These are phyloP conservation scores for Metellina segmentata DNA, from an alignment of 2,888 invertebrate species.

Conservation along the genomic window DNA sequence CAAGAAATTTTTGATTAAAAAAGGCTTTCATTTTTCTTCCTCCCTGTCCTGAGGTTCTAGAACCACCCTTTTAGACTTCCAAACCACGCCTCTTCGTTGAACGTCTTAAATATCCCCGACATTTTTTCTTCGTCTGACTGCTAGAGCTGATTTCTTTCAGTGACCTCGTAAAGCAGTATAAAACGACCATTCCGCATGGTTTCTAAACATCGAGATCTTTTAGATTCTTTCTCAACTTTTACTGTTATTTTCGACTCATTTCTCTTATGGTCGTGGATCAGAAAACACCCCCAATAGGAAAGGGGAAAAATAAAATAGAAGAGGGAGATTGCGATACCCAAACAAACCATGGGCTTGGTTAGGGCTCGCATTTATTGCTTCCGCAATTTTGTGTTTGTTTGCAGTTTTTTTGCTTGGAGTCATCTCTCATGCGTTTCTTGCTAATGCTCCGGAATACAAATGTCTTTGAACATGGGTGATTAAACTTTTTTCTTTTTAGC, in stretches of 20 bases:
- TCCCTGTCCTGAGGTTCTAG: not conserved
- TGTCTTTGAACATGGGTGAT: conserved; percentile 24
- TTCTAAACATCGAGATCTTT: conserved; percentile 52
- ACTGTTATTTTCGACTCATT: conserved; percentile 57
- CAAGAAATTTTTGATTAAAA: conserved; percentile 5
- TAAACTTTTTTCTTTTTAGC: conserved; percentile 15
- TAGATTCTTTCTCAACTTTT: conserved; percentile 53
- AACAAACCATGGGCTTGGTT: conserved; percentile 33
- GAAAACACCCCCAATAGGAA: conserved; percentile 5
- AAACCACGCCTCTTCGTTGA: conserved; percentile 11
- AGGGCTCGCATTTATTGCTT: conserved; percentile 51
- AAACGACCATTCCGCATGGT: conserved; percentile 65
- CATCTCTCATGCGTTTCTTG: conserved; percentile 27
- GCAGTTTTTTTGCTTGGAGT: conserved; percentile 9
- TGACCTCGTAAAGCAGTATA: conserved; percentile 58
- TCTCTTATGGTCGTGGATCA: conserved; percentile 44
- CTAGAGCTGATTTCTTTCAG: conserved; percentile 14
- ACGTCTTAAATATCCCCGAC: conserved; percentile 16
- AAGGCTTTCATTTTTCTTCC: conserved; percentile 2
- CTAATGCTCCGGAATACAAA: conserved; percentile 40
- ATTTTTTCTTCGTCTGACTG: conserved; percentile 8
- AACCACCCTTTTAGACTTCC: conserved; percentile 12
- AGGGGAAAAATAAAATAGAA: conserved; percentile 1
- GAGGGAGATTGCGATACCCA: conserved; percentile 31
- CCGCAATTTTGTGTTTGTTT: conserved; percentile 30